Evolutionary conservation across 2,797 vertebrate genomes (phyloP).

Genomic region (Delichon dasypus): DNA sequence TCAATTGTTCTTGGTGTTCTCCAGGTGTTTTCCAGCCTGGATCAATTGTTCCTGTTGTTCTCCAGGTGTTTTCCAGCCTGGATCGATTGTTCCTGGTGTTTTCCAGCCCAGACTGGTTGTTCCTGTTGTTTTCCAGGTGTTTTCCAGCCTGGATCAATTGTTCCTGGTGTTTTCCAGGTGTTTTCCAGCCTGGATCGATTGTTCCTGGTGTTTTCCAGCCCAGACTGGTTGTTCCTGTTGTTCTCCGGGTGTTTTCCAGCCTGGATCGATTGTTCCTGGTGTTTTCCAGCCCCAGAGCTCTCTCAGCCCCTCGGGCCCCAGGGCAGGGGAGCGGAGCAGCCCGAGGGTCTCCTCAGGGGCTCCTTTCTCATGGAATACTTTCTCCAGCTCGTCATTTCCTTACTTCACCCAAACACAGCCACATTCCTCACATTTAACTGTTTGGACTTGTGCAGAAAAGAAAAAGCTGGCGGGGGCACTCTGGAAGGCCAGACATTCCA

Average conservation of each 20-base stretch:
- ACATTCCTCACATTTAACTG: constrained; percentile 55
- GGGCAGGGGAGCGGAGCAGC: not conserved
- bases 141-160: fast-evolving
- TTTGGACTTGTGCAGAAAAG: constrained; percentile 37
- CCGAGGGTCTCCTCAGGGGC: not conserved
- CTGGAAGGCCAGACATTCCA: constrained; percentile 54
- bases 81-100: no score
- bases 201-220: not conserved
- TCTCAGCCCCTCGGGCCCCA: not conserved
- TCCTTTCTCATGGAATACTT: constrained; percentile 3
- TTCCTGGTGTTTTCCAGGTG: not conserved
- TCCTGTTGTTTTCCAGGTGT: not conserved
- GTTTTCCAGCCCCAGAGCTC: not conserved
- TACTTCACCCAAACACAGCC: constrained; percentile 44
- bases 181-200: no score
- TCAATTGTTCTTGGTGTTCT: no score
- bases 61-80: no score
- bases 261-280: fast-evolving
- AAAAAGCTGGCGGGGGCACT: constrained; percentile 30
- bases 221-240: no score
- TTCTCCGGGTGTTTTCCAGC: no score
- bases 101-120: no score
- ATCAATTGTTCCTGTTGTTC: no score
- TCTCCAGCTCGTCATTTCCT: constrained; percentile 63
- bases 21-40: no score